Evolutionary conservation across 2,113 vertebrate genomes (phyloP).

Genomic region (Acanthochromis polyacanthus): DNA sequence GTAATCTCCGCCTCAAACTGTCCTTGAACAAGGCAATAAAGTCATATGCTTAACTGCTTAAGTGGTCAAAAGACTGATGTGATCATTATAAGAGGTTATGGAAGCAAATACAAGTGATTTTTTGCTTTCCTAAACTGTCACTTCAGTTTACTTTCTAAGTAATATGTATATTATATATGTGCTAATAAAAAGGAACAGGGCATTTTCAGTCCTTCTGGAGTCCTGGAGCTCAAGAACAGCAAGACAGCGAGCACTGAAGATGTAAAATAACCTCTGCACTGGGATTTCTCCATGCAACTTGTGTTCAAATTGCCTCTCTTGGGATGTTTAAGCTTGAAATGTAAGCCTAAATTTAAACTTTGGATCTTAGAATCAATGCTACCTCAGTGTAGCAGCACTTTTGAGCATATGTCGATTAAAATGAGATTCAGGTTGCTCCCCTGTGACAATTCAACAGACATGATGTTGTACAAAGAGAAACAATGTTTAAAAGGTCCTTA

Average conservation of each 20-base stretch:
- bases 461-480: neutral
- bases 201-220: neutral
- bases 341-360: conserved; percentile 48
- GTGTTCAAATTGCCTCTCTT: conserved; percentile 64
- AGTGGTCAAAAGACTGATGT: neutral
- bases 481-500: neutral
- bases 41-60: too few species aligned
- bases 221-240: conserved; percentile 23
- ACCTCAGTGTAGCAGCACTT: conserved; percentile 9
- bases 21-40: neutral
- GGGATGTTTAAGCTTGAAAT: conserved; percentile 33
- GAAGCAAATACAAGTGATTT: too few species aligned
- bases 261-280: conserved; percentile 27
- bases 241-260: neutral
- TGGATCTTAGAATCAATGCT: conserved; percentile 42
- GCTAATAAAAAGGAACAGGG: neutral
- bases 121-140: neutral
- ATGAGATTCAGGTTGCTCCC: conserved; percentile 18
- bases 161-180: neutral
- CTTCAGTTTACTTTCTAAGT: neutral
- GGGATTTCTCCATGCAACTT: conserved; percentile 29
- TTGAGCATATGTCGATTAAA: conserved; percentile 47
- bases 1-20: neutral
- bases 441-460: neutral
- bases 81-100: neutral